A percentile compares a stretch with the other conserved stretches of the same genome.
Evolutionary conservation across 2,888 invertebrate species (phyloP).

Genomic region (Scaptomyza flava): DNA sequence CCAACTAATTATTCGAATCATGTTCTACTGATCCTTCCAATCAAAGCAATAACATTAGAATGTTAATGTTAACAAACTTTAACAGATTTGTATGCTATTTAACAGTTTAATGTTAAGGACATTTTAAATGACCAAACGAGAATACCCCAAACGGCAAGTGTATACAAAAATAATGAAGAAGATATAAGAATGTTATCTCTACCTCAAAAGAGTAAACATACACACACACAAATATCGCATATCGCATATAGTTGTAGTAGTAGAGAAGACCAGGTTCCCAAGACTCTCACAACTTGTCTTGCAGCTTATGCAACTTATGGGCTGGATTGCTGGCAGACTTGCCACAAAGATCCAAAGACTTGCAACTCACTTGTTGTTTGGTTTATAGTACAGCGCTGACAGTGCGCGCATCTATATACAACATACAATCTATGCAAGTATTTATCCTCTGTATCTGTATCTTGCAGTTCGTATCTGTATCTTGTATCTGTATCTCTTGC

Average conservation of each 20-base stretch:
- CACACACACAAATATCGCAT: conserved; percentile 3
- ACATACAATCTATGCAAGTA: conserved; percentile 34
- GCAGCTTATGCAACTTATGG: conserved; percentile 59
- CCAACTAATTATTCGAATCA: too few relatives aligned
- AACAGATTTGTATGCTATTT: neutral
- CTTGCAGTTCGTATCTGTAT: conserved; percentile 26
- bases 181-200: conserved; percentile 61
- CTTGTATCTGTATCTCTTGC: conserved; percentile 12
- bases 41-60: neutral
- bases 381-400: conserved; percentile 30
- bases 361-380: conserved; percentile 46
- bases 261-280: conserved; percentile 40
- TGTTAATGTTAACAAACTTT: neutral
- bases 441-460: conserved; percentile 51
- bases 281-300: conserved; percentile 19
- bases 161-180: conserved; percentile 2
- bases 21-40: too few relatives aligned
- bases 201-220: conserved; percentile 42
- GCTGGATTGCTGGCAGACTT: conserved; percentile 6
- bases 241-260: neutral
- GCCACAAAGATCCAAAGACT: conserved; percentile 13
- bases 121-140: neutral
- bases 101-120: neutral
- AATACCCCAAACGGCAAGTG: neutral
- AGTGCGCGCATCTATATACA: conserved; percentile 35